Evolutionary conservation across 1,140 invertebrate genomes (phyloP).

Genomic region (Agrilus planipennis): DNA sequence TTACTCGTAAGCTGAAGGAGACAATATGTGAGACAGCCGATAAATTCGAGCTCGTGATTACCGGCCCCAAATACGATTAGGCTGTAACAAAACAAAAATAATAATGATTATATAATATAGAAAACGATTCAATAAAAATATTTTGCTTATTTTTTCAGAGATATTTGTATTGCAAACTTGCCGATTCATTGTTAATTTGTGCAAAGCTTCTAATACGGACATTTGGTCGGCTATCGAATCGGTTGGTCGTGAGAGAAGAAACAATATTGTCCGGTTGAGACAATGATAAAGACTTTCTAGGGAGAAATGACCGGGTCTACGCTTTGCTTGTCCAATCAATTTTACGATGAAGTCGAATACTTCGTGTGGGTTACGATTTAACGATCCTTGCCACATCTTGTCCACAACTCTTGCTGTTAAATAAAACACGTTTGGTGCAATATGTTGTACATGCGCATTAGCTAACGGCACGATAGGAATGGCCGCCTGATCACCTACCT

Average conservation of each 20-base stretch:
- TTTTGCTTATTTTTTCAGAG: background rate
- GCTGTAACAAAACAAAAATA: constrained; percentile 32
- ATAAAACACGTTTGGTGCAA: constrained; percentile 86
- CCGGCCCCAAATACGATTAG: constrained; percentile 83
- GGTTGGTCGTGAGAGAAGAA: constrained; percentile 80
- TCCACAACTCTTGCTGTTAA: constrained; percentile 87
- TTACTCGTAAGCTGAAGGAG: constrained; percentile 87
- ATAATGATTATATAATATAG: constrained; percentile 1
- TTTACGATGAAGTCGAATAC: constrained; percentile 93
- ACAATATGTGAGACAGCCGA: constrained; percentile 91
- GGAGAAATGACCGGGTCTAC: constrained; percentile 57
- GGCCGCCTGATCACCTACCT: constrained; percentile 72
- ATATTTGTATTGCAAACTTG: constrained; percentile 17
- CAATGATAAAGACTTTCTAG: constrained; percentile 85
- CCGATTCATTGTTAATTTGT: constrained; percentile 79
- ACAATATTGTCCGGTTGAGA: constrained; percentile 88
- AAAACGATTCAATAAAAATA: background rate
- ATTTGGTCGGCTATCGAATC: constrained; percentile 84
- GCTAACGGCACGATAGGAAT: constrained; percentile 62
- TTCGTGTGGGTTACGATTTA: constrained; percentile 83
- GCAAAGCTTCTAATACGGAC: constrained; percentile 82
- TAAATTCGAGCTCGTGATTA: constrained; percentile 91
- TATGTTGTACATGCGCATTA: constrained; percentile 68
- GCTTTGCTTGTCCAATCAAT: constrained; percentile 77
- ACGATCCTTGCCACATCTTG: constrained; percentile 90